A percentile compares a stretch with the other conserved stretches of the same genome.
Conservation (phyloP, 2,888 invertebrate genomes). For the Noctua janthe region DNA sequence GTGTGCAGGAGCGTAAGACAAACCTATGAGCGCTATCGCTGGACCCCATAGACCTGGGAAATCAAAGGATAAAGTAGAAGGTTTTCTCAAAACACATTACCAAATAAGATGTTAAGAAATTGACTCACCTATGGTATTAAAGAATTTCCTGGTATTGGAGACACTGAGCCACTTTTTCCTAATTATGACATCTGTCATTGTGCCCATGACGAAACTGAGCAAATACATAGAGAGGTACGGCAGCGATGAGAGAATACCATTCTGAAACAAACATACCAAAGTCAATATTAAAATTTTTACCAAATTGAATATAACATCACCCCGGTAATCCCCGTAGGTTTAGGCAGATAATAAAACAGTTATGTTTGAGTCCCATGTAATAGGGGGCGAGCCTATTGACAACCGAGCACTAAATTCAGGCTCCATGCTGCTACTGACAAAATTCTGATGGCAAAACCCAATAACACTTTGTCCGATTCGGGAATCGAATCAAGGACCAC, state of each 20-base stretch:
- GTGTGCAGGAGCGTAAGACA: constrained; percentile 89
- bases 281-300: background rate
- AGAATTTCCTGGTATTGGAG: constrained; percentile 91
- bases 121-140: constrained; percentile 91
- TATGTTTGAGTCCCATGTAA: background rate
- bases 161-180: constrained; percentile 88
- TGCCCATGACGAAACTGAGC: constrained; percentile 93
- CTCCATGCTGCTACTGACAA: background rate
- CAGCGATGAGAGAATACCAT: constrained; percentile 92
- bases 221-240: constrained; percentile 94
- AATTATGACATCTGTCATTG: constrained; percentile 91
- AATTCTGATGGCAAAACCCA: background rate
- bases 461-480: background rate
- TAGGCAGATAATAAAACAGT: background rate
- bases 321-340: background rate
- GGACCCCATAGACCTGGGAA: constrained; percentile 88
- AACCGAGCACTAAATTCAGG: background rate
- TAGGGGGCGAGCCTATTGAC: background rate
- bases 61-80: background rate
- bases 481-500: background rate
- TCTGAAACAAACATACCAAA: constrained; percentile 83
- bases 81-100: background rate
- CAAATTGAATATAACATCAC: background rate
- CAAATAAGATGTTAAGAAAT: too few relatives aligned
- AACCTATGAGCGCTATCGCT: constrained; percentile 91